phyloP scores from a whole-genome alignment of 2,113 vertebrate species.

The Dicerorhinus sumatrensis region DNA sequence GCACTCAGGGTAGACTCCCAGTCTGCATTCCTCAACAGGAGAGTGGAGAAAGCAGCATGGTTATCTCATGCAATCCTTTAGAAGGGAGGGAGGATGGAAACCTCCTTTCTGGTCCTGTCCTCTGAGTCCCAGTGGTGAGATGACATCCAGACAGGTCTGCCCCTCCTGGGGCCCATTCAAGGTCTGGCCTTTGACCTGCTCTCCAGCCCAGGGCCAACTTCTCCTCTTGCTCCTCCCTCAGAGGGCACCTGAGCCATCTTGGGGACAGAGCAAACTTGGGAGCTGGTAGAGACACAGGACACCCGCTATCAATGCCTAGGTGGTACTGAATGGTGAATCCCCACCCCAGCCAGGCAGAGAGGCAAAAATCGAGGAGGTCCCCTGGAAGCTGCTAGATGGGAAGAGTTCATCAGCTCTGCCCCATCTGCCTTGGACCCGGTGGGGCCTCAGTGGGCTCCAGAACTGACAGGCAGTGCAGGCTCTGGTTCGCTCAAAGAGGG shows the following conservation, averaged over 20 bases:
- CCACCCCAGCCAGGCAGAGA: background rate
- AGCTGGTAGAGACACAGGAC: background rate
- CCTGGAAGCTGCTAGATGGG: background rate
- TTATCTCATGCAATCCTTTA: accelerated
- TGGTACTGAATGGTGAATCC: background rate
- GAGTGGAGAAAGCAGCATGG: background rate
- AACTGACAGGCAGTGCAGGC: background rate
- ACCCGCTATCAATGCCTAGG: background rate
- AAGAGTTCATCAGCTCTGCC: background rate
- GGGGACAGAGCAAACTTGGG: background rate
- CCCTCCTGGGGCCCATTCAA: background rate
- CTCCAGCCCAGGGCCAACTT: background rate
- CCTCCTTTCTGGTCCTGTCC: background rate
- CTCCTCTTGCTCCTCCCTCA: background rate
- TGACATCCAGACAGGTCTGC: background rate
- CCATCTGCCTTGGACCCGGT: background rate
- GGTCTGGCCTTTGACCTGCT: background rate
- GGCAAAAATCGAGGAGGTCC: background rate
- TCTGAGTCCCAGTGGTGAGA: background rate
- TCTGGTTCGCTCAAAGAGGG: background rate
- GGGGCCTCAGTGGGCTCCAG: background rate
- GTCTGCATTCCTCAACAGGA: background rate
- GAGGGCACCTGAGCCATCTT: background rate
- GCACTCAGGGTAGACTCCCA: slow-evolving; percentile 54
- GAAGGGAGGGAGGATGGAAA: background rate